Percentiles rank a stretch among this genome's conserved stretches.
Evolutionary conservation across 2,113 vertebrate species (phyloP).

Genomic region (Ondatra zibethicus): DNA sequence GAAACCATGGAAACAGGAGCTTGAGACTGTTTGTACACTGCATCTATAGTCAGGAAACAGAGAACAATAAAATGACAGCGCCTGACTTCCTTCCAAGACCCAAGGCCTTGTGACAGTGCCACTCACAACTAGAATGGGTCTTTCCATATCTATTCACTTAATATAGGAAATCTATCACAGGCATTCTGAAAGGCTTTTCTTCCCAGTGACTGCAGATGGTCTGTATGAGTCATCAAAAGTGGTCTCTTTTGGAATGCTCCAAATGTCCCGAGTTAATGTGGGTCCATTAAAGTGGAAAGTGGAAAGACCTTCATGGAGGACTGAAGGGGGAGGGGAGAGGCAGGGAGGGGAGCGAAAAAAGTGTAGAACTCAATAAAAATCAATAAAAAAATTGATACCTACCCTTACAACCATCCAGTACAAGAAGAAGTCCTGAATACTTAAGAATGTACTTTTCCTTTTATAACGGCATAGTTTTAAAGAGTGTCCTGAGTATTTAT

Average conservation of each 20-base stretch:
- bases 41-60: background rate
- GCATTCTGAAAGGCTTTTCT: background rate
- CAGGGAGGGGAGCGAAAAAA: too few relatives aligned
- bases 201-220: too few relatives aligned
- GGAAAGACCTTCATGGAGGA: too few relatives aligned
- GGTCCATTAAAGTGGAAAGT: background rate
- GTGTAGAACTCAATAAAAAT: too few relatives aligned
- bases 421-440: background rate
- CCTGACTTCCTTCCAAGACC: background rate
- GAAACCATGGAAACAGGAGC: too few relatives aligned
- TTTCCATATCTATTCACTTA: background rate
- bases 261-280: background rate
- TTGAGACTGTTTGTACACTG: background rate
- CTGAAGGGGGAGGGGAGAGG: too few relatives aligned
- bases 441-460: background rate
- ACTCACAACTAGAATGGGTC: background rate
- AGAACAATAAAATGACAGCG: background rate
- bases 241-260: background rate
- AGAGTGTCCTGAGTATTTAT: background rate
- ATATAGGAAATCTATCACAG: too few relatives aligned
- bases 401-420: background rate
- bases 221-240: too few relatives aligned
- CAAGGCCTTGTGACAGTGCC: too few relatives aligned
- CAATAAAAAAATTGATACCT: background rate
- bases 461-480: background rate